Evolutionary conservation across 2,797 vertebrate genomes (phyloP).

Genomic region (Gouania willdenowi): DNA sequence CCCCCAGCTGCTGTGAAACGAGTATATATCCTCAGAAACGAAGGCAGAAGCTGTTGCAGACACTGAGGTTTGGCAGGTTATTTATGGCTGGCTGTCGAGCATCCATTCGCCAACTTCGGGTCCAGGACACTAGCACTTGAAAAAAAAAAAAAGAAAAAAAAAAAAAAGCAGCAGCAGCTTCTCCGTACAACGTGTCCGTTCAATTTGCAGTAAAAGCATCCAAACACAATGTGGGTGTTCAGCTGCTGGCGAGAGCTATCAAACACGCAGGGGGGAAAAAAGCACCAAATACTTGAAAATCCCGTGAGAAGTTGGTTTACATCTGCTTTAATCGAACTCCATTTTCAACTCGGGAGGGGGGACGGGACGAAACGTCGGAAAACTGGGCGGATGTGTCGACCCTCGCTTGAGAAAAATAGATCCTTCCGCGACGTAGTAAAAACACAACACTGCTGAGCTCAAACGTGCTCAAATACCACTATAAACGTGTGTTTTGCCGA

Average conservation of each 20-base stretch:
- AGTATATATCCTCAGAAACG: conserved; percentile 49
- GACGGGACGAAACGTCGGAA: conserved; percentile 76
- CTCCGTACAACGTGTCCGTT: conserved; percentile 68
- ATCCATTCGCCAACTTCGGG: conserved; percentile 76
- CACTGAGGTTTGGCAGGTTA: conserved; percentile 55
- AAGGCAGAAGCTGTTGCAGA: conserved; percentile 20
- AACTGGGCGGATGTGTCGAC: conserved; percentile 84
- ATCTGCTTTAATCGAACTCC: conserved; percentile 81
- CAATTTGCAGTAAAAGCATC: conserved; percentile 52
- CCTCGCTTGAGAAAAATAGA: conserved; percentile 71
- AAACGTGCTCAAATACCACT: neutral
- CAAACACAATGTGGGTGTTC: conserved; percentile 5
- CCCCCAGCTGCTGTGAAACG: neutral
- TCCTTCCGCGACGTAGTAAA: conserved; percentile 77
- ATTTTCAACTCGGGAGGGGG: conserved; percentile 77
- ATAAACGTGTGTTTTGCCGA: neutral
- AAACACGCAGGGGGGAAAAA: conserved; percentile 1
- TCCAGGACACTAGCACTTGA: conserved; percentile 71
- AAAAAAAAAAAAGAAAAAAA: no score
- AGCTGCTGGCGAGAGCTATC: neutral
- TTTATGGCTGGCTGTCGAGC: conserved; percentile 66
- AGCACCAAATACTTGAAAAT: conserved; percentile 12
- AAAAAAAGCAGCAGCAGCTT: conserved; percentile 60
- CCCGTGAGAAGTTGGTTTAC: conserved; percentile 69
- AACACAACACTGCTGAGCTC: conserved; percentile 35